Evolutionary conservation across 2,797 vertebrate species (phyloP), one percentile per base, ranked within the genome.

Genomic region (Holocentrus rufus): DNA sequence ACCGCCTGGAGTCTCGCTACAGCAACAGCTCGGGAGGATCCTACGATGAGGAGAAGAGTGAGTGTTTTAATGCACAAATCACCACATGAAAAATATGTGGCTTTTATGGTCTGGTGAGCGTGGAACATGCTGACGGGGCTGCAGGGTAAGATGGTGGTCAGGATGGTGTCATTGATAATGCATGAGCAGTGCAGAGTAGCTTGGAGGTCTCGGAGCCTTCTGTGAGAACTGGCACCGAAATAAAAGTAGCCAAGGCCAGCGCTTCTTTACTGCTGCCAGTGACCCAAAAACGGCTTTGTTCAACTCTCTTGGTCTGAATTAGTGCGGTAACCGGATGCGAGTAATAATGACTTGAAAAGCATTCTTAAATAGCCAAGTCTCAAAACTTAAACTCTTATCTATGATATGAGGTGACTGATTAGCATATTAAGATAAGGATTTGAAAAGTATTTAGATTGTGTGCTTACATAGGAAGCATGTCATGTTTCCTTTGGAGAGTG

Each of bases 21-120:
- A 99, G 98, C 88, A 99, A 97, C 89, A 98, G 98, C 87, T 99
- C 98, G 0, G 97, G 97, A 84, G 97, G 98, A 71, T 99, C 98
- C 1, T 98, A 98, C 0, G 97, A 99, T 69, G 97, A 98, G 81
- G 98, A 99, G 72, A 99, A 97, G 92, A 95, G 97, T 99, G 89
- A 96, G 97, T 94, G 60, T 42, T 84, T 75, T 75, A 76, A n/a
- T 73, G 55, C 44, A 13, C 39, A 39, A 44, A 69, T 63, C 64
- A 54, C 3, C 6, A 13, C 55, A 1, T 73, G 25, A 65, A 42
- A 34, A 57, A 53, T 39, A 53, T 46, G 53, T 42, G 31, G 13
- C 62, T 60, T 22, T 77, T 53, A 70, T 36, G 54, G 72, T 75
- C 75, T 81, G 42, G 17, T 71, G 58, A 79, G 67, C 69, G 72